Conservation (phyloP, 1,140 invertebrate species). For the Drosophila rufa region DNA sequence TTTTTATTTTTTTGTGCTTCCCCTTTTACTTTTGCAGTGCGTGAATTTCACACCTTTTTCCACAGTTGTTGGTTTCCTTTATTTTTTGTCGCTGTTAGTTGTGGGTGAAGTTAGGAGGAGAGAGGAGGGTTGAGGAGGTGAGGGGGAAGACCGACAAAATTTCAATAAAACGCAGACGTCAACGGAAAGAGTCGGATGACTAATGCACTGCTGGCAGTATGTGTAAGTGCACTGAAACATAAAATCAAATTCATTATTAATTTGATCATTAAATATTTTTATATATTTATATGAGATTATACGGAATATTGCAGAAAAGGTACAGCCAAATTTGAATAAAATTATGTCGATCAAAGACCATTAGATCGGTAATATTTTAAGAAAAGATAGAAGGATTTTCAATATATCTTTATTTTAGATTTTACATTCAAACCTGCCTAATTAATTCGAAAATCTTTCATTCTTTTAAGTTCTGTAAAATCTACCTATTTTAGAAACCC, state of each 20-base stretch:
- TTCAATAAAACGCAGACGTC: constrained; percentile 55
- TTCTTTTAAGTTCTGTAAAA: no score
- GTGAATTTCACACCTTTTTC: constrained; percentile 70
- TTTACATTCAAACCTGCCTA: no score
- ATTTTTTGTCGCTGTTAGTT: constrained; percentile 21
- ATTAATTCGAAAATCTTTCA: no score
- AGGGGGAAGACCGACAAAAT: constrained; percentile 26
- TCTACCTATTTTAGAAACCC: background rate
- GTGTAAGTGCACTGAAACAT: background rate
- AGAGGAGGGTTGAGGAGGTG: background rate
- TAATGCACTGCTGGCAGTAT: constrained; percentile 43
- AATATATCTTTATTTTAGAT: no score
- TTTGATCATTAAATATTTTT: no score
- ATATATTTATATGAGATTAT: no score
- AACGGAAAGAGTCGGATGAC: constrained; percentile 47
- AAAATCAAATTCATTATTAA: background rate
- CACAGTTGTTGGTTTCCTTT: constrained; percentile 17
- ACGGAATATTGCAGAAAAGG: no score
- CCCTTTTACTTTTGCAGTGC: constrained; percentile 35
- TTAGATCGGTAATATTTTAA: no score
- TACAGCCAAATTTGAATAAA: no score
- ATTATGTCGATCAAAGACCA: no score
- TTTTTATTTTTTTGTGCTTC: constrained; percentile 24
- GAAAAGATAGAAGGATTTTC: no score
- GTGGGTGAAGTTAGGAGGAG: constrained; percentile 14